Base-by-base conservation (phyloP, 2,797 vertebrate species). In the Clarias fuscus region DNA sequence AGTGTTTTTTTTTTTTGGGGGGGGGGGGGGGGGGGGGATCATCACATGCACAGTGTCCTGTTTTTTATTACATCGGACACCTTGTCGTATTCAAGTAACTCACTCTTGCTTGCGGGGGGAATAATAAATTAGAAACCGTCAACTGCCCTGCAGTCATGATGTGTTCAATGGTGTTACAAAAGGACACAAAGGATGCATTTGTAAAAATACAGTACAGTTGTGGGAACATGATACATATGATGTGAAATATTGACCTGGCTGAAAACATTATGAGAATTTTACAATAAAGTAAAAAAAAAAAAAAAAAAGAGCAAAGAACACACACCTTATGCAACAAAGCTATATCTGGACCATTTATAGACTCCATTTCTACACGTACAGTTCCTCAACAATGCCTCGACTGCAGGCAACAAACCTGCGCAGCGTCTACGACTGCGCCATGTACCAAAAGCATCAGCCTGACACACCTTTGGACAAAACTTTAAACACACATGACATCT, bases 131-230 rank as follows among this genome's bases (percentile, higher is more conserved):
- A 96, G 92, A 94, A 93, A 93, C 92, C 94, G 93, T 93, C 93
- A 96, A 96, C 96, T 95, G 95, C 94, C 96, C 96, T 93, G 96
- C 96, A 96, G 96, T 96, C 93, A 93, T 94, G 94, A 93, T 93
- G 93, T 93, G 93, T 94, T 92, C 88, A 92, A 90, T 93, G 92
- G 86, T 87, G 75, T 90, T 92, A 92, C 88, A 90, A 91, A 93
- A 91, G 91, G 87, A 92, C 93, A 88, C 90, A 73, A 89, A 75
- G 76, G 90, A 87, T 83, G 83, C 86, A 71, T 88, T 92, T 92
- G 85, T 13, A 53, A 91, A 93, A 92, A 90, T 92, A 94, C 93
- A 94, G 93, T 93, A 91, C 90, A 91, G 86, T 84, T 89, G 86
- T 92, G 86, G 90, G 88, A 88, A 92, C 92, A 88, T 84, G 43